phyloP scores from a whole-genome alignment of 2,797 vertebrate genomes.

The Hydrolagus colliei region DNA sequence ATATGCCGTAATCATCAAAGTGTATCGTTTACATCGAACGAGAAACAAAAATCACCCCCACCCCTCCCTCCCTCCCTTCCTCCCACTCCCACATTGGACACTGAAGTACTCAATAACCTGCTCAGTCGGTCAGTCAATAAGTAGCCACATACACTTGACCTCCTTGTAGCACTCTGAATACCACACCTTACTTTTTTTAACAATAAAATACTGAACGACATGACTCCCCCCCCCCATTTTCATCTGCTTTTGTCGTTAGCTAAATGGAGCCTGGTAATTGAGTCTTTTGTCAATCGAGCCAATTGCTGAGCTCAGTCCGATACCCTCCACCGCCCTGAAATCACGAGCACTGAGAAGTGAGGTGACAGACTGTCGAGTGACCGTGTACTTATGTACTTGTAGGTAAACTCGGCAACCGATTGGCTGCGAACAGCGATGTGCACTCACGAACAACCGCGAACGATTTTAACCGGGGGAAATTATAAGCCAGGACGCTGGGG shows the following conservation, averaged over 20 bases:
- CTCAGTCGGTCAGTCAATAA: neutral
- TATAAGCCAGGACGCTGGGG: no score
- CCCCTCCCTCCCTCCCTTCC: constrained; percentile 30
- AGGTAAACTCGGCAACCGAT: no score
- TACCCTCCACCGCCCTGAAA: no score
- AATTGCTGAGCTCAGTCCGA: neutral
- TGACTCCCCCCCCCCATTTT: neutral
- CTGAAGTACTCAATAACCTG: constrained; percentile 33
- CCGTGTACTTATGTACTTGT: no score
- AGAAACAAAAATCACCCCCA: neutral
- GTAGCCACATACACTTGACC: constrained; percentile 23
- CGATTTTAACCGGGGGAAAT: no score
- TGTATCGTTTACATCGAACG: neutral
- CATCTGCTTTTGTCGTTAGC: neutral
- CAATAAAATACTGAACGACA: neutral
- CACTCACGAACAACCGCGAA: no score
- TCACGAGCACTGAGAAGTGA: no score
- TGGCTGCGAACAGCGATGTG: no score
- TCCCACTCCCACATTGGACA: neutral
- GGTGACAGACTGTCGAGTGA: no score
- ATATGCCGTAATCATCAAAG: neutral
- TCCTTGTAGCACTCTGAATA: neutral
- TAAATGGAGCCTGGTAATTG: no score
- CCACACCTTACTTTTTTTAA: no score
- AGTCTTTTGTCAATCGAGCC: neutral